Conservation (phyloP, 1,140 invertebrate species). For the Apis laboriosa region DNA sequence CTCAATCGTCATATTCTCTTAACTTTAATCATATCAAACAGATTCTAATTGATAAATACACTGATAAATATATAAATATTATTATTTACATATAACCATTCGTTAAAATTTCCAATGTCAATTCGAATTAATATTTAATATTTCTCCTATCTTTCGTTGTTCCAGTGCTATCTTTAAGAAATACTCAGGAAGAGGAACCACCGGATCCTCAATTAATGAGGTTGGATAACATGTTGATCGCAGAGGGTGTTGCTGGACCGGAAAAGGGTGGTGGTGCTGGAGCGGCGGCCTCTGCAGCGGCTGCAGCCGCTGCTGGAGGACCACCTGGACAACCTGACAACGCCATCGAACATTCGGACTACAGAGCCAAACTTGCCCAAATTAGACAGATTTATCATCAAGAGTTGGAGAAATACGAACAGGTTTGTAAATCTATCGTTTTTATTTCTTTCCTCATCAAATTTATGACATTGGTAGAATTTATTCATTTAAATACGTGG, state of each 20-base stretch:
- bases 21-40: no score
- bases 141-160: constrained; percentile 16
- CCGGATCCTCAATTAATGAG: constrained; percentile 99
- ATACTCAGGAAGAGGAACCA: constrained; percentile 98
- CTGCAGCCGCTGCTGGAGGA: constrained; percentile 92
- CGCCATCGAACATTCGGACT: constrained; percentile 99
- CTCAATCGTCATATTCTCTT: no score
- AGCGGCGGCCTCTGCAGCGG: constrained; percentile 94
- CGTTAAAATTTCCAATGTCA: neutral
- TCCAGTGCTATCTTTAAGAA: constrained; percentile 95
- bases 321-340: constrained; percentile 91
- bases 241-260: constrained; percentile 98
- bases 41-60: no score
- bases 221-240: constrained; percentile 99
- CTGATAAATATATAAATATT: no score
- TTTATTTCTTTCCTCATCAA: neutral
- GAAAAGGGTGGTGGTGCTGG: constrained; percentile 97
- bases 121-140: neutral
- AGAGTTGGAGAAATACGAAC: constrained; percentile 99
- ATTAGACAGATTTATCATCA: constrained; percentile 99
- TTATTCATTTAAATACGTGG: no score
- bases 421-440: constrained; percentile 81
- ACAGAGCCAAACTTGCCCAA: constrained; percentile 98
- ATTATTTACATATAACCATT: no score
- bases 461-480: neutral